Conservation (phyloP, 2,797 vertebrate species). For the Mastacembelus armatus region DNA sequence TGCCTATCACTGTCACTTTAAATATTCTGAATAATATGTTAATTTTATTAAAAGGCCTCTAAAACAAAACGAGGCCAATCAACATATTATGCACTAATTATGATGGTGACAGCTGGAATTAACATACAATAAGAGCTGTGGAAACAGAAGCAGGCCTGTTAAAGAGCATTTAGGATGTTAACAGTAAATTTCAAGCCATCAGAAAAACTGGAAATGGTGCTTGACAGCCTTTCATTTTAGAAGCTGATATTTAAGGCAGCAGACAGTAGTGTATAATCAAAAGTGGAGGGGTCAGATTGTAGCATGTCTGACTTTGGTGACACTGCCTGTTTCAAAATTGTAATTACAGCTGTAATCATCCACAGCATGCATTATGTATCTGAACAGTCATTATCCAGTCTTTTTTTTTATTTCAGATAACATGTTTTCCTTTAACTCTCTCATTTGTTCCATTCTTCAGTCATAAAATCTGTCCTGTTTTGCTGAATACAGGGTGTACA, state of each 20-base stretch:
- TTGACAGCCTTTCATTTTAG: constrained; percentile 92
- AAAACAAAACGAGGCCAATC: constrained; percentile 80
- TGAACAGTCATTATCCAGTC: constrained; percentile 83
- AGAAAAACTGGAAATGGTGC: constrained; percentile 86
- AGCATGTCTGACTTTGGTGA: constrained; percentile 85
- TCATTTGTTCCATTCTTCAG: constrained; percentile 4
- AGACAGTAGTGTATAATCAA: constrained; percentile 90
- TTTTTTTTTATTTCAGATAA: constrained; percentile 30
- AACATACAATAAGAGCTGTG: constrained; percentile 83
- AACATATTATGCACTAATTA: constrained; percentile 83
- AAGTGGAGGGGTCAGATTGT: constrained; percentile 72
- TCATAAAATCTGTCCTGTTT: constrained; percentile 7
- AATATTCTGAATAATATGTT: constrained; percentile 36
- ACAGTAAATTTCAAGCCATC: constrained; percentile 91
- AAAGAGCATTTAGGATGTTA: constrained; percentile 91
- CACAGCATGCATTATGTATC: constrained; percentile 53
- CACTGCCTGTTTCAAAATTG: constrained; percentile 86
- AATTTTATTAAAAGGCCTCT: constrained; percentile 32
- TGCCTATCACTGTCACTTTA: constrained; percentile 13
- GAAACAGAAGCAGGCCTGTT: constrained; percentile 85
- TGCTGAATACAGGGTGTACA: background rate
- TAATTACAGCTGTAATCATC: constrained; percentile 88
- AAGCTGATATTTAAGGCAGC: constrained; percentile 91
- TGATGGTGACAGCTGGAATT: constrained; percentile 84
- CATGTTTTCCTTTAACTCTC: constrained; percentile 18